Evolutionary conservation across 2,888 invertebrate species (phyloP), one percentile per base, ranked within the genome.

Genomic region (Meta bourneti): DNA sequence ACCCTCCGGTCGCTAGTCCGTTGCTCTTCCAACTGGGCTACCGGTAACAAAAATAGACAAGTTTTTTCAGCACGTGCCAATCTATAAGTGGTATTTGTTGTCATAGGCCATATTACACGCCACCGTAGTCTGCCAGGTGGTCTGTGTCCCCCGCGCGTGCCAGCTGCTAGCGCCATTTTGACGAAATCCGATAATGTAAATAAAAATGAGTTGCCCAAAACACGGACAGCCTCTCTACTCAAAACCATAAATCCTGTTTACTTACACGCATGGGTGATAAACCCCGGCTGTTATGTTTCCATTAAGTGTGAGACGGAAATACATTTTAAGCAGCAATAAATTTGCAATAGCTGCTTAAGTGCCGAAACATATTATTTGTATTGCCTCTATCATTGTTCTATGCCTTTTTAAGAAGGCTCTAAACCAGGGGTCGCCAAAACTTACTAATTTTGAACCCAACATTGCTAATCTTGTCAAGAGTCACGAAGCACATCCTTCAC

Each of bases 151-250:
- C 49, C 51, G 51, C 51, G 51, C 16, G 49, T n/a, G 77, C 51
- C 77, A 77, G 77, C 77, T 77, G 77, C 49, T 51, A 13, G 16
- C 13, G 51, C 51, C 48, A 49, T 77, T 77, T 72, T 13, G 11
- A 70, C 1, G 7, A 70, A 70, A 70, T 7, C 0, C 11, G 7
- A 7, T 20, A 11, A 20, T 52, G 52, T 19, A 72, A 19, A 79
- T 61, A 61, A 61, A 61, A 61, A 16, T 61, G 61, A 61, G 7
- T 61, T 11, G 0, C 11, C 61, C 16, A 61, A 61, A 61, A 61
- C 61, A 61, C 7, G 61, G 9, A 7, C 5, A 61, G 16, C 11
- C 61, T 61, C 61, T 61, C 61, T 9, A 11, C 11, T 9, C 16
- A 61, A 61, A 61, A 61, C 61, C 61, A 61, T 61, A 61, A 61